Conservation (phyloP, 2,888 invertebrate genomes). For the Anodontia alba region DNA sequence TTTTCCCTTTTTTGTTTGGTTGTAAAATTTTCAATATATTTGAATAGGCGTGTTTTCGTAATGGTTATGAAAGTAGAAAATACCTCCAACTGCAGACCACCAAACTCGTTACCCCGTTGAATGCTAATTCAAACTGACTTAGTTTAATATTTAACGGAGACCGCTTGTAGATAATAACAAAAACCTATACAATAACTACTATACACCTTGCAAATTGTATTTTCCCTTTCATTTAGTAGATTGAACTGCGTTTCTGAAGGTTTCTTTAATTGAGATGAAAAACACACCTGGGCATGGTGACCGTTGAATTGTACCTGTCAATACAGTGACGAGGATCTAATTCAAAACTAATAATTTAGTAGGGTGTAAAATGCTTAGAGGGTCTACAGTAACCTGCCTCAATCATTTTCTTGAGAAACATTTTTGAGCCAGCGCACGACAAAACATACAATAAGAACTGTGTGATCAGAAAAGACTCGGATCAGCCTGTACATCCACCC, state of each 20-base stretch:
- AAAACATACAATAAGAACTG: no score
- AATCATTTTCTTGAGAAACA: no score
- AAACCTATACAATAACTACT: background rate
- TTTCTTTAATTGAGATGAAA: slow-evolving; percentile 31
- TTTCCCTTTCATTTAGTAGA: slow-evolving; percentile 61
- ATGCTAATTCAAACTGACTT: slow-evolving; percentile 2
- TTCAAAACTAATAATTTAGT: slow-evolving; percentile 39
- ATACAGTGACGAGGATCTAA: slow-evolving; percentile 37
- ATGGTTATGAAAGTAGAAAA: no score
- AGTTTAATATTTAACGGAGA: background rate
- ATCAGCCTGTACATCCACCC: no score
- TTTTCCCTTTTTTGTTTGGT: no score
- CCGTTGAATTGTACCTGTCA: slow-evolving; percentile 46
- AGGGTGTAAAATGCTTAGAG: slow-evolving; percentile 9
- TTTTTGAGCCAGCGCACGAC: no score
- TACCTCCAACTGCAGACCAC: background rate
- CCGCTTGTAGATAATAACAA: background rate
- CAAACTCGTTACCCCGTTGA: background rate
- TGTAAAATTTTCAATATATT: no score
- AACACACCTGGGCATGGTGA: slow-evolving; percentile 53
- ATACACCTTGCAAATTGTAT: slow-evolving; percentile 52
- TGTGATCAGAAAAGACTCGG: no score
- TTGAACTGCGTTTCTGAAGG: slow-evolving; percentile 51
- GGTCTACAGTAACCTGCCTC: background rate
- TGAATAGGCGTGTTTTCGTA: no score